These are phyloP conservation scores for Lophotis ruficrista DNA, from an alignment of 2,113 vertebrate genomes.

Conservation along the genomic window DNA sequence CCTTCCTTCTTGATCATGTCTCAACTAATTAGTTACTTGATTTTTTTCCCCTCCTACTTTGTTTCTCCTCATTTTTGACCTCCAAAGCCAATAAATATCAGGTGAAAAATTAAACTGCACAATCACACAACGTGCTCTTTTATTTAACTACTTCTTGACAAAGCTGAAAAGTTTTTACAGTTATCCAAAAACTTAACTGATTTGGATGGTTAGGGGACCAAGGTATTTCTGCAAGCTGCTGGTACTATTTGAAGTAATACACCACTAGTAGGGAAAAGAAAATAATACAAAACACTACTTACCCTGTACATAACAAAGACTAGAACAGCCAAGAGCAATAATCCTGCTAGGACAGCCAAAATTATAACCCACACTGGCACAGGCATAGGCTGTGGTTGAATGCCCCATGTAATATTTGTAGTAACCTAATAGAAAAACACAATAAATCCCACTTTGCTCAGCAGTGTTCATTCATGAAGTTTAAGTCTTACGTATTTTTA, in stretches of 20 bases:
- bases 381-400: conserved; percentile 77
- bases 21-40: neutral
- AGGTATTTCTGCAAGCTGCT: neutral
- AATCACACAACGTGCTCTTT: neutral
- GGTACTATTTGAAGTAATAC: neutral
- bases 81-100: neutral
- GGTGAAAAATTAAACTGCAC: neutral
- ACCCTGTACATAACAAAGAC: conserved; percentile 98
- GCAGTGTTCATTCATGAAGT: neutral
- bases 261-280: neutral
- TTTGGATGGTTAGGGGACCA: neutral
- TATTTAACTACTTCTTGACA: neutral
- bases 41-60: neutral
- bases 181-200: neutral
- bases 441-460: neutral
- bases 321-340: conserved; percentile 90
- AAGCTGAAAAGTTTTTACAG: neutral
- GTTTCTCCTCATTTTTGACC: neutral
- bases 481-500: neutral
- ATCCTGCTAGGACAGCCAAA: conserved; percentile 90
- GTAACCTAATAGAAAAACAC: conserved; percentile 78
- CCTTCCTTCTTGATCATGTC: neutral
- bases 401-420: conserved; percentile 90
- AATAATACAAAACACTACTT: conserved; percentile 8
- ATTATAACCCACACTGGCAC: conserved; percentile 95